These are phyloP conservation scores for Enteromius afrohamiltoni DNA, from an alignment of 2,797 vertebrate species.

Conservation along the genomic window DNA sequence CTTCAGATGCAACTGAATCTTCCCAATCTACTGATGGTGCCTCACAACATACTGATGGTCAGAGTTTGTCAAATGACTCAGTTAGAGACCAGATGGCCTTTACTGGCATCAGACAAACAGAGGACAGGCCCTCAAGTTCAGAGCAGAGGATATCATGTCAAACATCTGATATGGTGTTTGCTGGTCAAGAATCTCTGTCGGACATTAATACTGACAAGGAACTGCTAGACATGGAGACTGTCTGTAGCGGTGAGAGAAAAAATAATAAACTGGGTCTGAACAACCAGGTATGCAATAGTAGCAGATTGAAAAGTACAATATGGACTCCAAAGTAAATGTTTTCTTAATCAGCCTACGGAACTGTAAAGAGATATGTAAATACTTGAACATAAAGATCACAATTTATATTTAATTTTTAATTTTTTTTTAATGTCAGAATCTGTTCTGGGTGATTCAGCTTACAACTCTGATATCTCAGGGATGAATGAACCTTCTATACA, in stretches of 20 bases:
- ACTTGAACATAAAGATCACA: background rate
- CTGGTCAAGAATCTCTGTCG: slow-evolving; percentile 1
- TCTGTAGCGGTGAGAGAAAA: slow-evolving; percentile 42
- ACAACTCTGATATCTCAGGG: slow-evolving; percentile 50
- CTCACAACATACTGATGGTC: slow-evolving; percentile 20
- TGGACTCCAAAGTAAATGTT: slow-evolving; percentile 16
- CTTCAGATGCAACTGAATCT: background rate
- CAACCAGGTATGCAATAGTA: slow-evolving; percentile 46
- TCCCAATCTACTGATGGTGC: background rate
- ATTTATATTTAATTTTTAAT: slow-evolving; percentile 34
- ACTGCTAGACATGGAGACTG: slow-evolving; percentile 11
- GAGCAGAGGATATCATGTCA: slow-evolving; percentile 12
- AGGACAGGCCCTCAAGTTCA: background rate
- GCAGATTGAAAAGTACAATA: slow-evolving; percentile 28
- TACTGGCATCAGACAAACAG: slow-evolving; percentile 15
- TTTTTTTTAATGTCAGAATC: slow-evolving; percentile 48
- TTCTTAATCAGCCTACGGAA: background rate
- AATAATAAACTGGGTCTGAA: slow-evolving; percentile 26
- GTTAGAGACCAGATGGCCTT: slow-evolving; percentile 6
- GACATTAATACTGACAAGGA: slow-evolving; percentile 28
- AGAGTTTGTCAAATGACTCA: background rate
- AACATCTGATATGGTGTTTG: slow-evolving; percentile 35
- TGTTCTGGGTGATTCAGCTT: slow-evolving; percentile 26
- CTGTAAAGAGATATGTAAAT: slow-evolving; percentile 11
- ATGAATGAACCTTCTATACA: background rate